A percentile compares a stretch with the other conserved stretches of the same genome.
Conservation (phyloP, 1,140 invertebrate genomes). For the Helicoverpa armigera region DNA sequence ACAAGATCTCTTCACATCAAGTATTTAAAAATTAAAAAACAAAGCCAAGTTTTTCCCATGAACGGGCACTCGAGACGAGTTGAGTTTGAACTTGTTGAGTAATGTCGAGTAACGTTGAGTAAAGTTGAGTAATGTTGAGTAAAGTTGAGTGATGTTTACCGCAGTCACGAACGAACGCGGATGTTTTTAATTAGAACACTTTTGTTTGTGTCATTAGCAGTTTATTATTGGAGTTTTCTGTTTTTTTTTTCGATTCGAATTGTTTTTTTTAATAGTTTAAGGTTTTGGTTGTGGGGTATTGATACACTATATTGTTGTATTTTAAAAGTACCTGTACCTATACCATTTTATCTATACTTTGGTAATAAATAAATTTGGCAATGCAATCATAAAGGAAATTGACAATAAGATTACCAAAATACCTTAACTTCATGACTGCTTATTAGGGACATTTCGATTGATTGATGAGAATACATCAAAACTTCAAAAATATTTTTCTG, state of each 20-base stretch:
- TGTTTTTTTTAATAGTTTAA: background rate
- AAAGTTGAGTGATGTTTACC: conserved; percentile 35
- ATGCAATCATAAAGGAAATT: too few relatives aligned
- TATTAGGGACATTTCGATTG: too few relatives aligned
- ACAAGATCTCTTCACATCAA: conserved; percentile 21
- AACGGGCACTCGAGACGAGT: conserved; percentile 44
- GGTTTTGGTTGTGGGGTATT: background rate
- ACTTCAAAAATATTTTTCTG: too few relatives aligned
- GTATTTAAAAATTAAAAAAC: conserved; percentile 47
- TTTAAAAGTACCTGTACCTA: background rate
- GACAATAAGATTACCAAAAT: too few relatives aligned
- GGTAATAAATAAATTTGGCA: too few relatives aligned
- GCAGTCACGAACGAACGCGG: conserved; percentile 44
- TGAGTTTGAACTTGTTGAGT: conserved; percentile 41
- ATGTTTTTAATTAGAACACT: conserved; percentile 33
- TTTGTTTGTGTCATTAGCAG: conserved; percentile 26
- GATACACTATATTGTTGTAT: background rate
- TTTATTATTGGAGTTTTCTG: conserved; percentile 3
- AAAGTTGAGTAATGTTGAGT: conserved; percentile 32
- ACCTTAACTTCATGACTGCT: too few relatives aligned
- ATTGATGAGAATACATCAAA: too few relatives aligned
- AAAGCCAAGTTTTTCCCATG: conserved; percentile 39
- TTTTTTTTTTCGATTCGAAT: background rate
- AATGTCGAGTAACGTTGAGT: conserved; percentile 26
- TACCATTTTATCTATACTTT: background rate